Conservation (phyloP, 2,888 invertebrate species). For the Drosophila peninsularis region DNA sequence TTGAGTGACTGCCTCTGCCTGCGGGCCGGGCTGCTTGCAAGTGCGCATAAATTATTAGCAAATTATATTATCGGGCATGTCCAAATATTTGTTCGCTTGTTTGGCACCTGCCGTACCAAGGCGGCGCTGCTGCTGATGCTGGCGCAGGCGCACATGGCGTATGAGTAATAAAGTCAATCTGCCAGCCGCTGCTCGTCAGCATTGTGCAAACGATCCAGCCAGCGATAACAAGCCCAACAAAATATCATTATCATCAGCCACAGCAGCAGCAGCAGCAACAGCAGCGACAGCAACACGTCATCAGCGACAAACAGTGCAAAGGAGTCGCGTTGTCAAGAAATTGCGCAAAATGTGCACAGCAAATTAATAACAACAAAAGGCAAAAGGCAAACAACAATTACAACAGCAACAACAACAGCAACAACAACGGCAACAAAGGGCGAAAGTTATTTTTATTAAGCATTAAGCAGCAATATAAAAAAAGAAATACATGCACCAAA, state of each 20-base stretch:
- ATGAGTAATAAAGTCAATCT: slow-evolving; percentile 78
- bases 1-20: neutral
- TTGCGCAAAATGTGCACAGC: slow-evolving; percentile 50
- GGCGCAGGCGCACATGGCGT: slow-evolving; percentile 52
- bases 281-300: slow-evolving; percentile 36
- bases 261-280: slow-evolving; percentile 23
- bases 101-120: slow-evolving; percentile 68
- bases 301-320: slow-evolving; percentile 26
- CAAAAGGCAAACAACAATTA: slow-evolving; percentile 18
- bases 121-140: slow-evolving; percentile 1
- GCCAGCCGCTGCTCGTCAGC: slow-evolving; percentile 38
- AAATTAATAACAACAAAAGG: slow-evolving; percentile 45
- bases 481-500: slow-evolving; percentile 11
- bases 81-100: slow-evolving; percentile 62
- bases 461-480: slow-evolving; percentile 8
- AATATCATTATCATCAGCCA: slow-evolving; percentile 36
- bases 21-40: slow-evolving; percentile 27
- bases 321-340: slow-evolving; percentile 42
- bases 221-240: slow-evolving; percentile 43
- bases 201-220: slow-evolving; percentile 53
- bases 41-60: slow-evolving; percentile 65
- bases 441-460: slow-evolving; percentile 31
- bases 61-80: slow-evolving; percentile 61
- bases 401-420: slow-evolving; percentile 6
- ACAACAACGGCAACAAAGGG: slow-evolving; percentile 14